Conservation (phyloP, 2,113 vertebrate species). For the Prochilodus magdalenae region DNA sequence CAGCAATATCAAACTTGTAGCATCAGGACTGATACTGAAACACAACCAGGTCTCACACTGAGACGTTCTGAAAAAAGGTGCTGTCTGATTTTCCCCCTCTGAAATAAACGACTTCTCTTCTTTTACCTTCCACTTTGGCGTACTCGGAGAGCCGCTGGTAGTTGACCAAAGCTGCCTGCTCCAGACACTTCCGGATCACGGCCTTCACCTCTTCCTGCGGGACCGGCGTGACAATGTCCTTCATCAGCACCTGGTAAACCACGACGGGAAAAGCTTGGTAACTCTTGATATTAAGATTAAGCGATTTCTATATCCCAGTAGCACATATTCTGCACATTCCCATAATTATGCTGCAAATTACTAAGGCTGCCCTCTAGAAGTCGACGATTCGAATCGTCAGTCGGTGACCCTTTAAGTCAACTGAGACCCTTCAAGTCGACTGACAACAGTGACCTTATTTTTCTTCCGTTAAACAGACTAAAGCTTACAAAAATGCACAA, state of each 20-base stretch:
- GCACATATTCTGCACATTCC: no score
- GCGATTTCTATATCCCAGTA: no score
- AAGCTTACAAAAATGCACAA: no score
- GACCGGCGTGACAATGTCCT: conserved; percentile 95
- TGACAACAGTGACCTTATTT: no score
- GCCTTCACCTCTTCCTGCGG: conserved; percentile 97
- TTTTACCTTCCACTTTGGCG: conserved; percentile 98
- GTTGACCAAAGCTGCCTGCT: conserved; percentile 96
- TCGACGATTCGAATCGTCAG: no score
- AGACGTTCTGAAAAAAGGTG: not conserved
- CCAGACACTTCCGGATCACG: conserved; percentile 96
- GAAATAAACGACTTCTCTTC: not conserved
- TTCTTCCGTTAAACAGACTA: no score
- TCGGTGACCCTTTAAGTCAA: no score
- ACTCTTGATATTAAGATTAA: not conserved
- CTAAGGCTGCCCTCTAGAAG: no score
- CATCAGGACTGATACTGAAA: not conserved
- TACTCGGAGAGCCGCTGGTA: conserved; percentile 98
- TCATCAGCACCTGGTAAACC: conserved; percentile 92
- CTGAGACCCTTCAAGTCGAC: no score
- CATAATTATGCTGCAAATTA: no score
- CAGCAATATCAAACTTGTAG: not conserved
- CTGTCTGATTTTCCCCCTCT: not conserved
- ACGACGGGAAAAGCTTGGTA: no score
- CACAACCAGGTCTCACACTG: not conserved